Percentiles rank a stretch among this genome's conserved stretches.
Conservation (phyloP, 2,113 vertebrate species). For the Aspiorhynchus laticeps region DNA sequence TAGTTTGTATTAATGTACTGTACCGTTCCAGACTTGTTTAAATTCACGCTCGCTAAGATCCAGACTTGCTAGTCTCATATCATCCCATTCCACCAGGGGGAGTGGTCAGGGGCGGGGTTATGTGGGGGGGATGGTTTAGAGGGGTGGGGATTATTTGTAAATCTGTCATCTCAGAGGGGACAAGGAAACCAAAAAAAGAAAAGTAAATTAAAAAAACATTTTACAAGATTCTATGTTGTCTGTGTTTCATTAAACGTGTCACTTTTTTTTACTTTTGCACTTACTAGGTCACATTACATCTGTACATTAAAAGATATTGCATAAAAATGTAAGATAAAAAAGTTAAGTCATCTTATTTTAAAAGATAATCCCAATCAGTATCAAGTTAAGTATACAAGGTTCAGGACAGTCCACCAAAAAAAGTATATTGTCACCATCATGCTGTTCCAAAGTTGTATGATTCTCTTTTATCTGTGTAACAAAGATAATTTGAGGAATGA, state of each 20-base stretch:
- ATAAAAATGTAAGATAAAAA: not conserved
- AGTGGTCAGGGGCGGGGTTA: constrained; percentile 44
- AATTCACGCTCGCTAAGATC: constrained; percentile 41
- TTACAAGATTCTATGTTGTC: constrained; percentile 71
- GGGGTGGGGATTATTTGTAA: constrained; percentile 65
- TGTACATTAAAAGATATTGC: not conserved
- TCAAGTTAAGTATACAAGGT: not conserved
- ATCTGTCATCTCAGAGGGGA: constrained; percentile 71
- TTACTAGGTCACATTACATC: not conserved
- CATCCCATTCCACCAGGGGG: constrained; percentile 63
- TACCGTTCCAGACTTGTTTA: constrained; percentile 30
- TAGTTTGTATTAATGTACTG: constrained; percentile 53
- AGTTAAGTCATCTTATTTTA: not conserved
- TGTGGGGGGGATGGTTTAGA: not conserved
- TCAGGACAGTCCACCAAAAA: not conserved
- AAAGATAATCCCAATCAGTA: not conserved
- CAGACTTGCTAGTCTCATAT: constrained; percentile 69
- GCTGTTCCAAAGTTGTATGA: not conserved
- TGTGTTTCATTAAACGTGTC: constrained; percentile 25
- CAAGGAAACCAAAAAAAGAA: constrained; percentile 58
- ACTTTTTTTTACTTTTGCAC: not conserved
- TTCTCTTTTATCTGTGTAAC: too few relatives aligned
- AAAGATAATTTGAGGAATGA: too few relatives aligned
- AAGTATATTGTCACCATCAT: not conserved
- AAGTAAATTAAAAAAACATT: constrained; percentile 76